A percentile compares a stretch with the other conserved stretches of the same genome.
phyloP scores from a whole-genome alignment of 2,888 invertebrate species.

The Zeuzera pyrina region DNA sequence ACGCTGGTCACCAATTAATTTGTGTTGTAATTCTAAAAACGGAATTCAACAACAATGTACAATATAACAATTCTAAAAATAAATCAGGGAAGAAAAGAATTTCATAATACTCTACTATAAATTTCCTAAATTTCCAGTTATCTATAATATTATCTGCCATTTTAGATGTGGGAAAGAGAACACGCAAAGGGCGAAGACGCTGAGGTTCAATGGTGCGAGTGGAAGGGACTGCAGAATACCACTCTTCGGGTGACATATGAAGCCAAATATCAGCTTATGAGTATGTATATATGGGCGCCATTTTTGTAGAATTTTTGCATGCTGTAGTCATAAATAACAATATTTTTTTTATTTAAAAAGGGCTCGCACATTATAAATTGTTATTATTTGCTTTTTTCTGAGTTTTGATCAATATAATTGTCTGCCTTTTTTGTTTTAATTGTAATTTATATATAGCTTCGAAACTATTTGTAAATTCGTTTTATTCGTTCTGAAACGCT shows the following conservation, averaged over 20 bases:
- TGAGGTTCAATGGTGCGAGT: slow-evolving; percentile 90
- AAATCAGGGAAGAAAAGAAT: no score
- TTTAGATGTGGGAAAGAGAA: slow-evolving; percentile 80
- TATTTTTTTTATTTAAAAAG: not conserved
- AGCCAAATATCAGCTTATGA: slow-evolving; percentile 81
- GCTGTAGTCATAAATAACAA: not conserved
- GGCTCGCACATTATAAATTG: not conserved
- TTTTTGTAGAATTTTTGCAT: not conserved
- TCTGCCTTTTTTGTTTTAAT: not conserved
- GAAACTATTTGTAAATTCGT: not conserved
- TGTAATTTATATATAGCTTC: not conserved
- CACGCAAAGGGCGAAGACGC: slow-evolving; percentile 79
- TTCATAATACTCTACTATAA: no score
- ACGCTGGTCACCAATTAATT: no score
- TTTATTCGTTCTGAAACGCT: not conserved
- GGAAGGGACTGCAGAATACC: slow-evolving; percentile 90
- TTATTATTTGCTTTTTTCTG: not conserved
- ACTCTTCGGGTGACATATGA: slow-evolving; percentile 94
- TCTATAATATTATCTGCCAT: no score
- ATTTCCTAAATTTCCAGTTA: no score
- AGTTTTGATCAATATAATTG: not conserved
- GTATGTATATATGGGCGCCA: slow-evolving; percentile 23
- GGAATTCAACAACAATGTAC: no score
- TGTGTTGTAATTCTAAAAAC: no score
- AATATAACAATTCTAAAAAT: no score